Conservation (phyloP, 2,888 invertebrate species). For the Nymphalis c-album region DNA sequence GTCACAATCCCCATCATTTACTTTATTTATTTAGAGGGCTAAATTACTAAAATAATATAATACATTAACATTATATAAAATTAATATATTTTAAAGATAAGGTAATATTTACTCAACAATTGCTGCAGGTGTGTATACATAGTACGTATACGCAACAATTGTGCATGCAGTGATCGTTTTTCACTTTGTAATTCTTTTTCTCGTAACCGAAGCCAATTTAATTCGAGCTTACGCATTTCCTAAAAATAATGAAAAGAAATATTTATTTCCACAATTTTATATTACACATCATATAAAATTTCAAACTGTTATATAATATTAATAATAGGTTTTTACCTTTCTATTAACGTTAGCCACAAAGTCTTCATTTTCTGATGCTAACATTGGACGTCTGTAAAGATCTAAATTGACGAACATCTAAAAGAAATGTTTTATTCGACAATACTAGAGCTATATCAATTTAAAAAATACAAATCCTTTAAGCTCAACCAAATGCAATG, state of each 20-base stretch:
- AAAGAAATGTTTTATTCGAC: background rate
- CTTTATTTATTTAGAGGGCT: too few species aligned
- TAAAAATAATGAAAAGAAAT: conserved; percentile 38
- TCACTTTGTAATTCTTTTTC: conserved; percentile 62
- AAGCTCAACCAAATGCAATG: background rate
- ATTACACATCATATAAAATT: too few species aligned
- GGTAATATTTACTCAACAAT: conserved; percentile 51
- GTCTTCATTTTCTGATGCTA: conserved; percentile 80
- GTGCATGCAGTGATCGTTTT: conserved; percentile 58
- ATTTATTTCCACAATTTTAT: background rate
- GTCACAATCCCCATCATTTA: too few species aligned
- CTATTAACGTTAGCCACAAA: conserved; percentile 81
- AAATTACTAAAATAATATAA: too few species aligned
- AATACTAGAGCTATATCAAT: background rate
- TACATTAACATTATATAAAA: too few species aligned
- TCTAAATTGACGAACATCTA: conserved; percentile 74
- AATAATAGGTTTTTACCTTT: conserved; percentile 58
- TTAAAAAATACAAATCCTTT: background rate
- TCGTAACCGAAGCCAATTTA: conserved; percentile 60
- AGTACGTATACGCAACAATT: conserved; percentile 60
- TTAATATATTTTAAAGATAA: too few species aligned
- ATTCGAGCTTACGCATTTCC: conserved; percentile 72
- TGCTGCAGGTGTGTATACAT: conserved; percentile 61
- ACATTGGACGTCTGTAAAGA: conserved; percentile 70
- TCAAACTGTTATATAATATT: too few species aligned